Evolutionary conservation across 2,888 invertebrate genomes (phyloP), one percentile per base, ranked within the genome.

Genomic region (Bugulina stolonifera): DNA sequence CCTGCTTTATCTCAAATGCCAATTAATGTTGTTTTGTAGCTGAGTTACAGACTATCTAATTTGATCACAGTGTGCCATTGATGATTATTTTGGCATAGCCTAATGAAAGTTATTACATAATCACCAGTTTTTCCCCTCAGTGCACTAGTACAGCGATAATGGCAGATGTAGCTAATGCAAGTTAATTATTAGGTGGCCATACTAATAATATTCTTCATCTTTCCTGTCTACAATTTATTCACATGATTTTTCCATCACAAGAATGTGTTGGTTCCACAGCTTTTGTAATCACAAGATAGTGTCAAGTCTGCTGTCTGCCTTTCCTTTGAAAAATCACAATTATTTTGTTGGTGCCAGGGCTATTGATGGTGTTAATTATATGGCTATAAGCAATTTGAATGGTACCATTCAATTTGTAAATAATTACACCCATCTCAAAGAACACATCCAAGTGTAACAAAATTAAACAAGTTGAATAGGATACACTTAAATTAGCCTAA

Each of bases 11-110:
- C 32, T 64, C 10, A 64, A 64, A 64, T 64, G 64, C 64, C 64
- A 64, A 64, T 64, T 64, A 64, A 64, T 2, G 10, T 64, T 64
- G 32, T 64, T 64, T 64, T 64, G 64, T 32, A 64, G 64, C 64
- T 64, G 64, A 64, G 29, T 34, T 27, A n/a, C 3, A 5, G 14
- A 10, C 57, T 57, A n/a, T 5, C 57, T 23, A 64, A 32, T 18
- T 43, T 43, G 5, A 43, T 43, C 43, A 43, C 64, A 27, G 64
- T 64, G 10, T 64, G 34, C 32, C 27, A 14, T 29, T 5, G 64
- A n/a, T 64, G 64, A 64, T 64, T 64, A 64, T 64, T 64, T 64
- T 64, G 64, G 64, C 32, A 64, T 64, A 2, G n/a, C 2, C 32
- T 64, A 64, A 64, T 64, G 32, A 64, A 64, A 10, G 64, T 10